A percentile compares a stretch with the other conserved stretches of the same genome.
These are phyloP conservation scores for Sparus aurata DNA, from an alignment of 2,797 vertebrate species.

Conservation along the genomic window DNA sequence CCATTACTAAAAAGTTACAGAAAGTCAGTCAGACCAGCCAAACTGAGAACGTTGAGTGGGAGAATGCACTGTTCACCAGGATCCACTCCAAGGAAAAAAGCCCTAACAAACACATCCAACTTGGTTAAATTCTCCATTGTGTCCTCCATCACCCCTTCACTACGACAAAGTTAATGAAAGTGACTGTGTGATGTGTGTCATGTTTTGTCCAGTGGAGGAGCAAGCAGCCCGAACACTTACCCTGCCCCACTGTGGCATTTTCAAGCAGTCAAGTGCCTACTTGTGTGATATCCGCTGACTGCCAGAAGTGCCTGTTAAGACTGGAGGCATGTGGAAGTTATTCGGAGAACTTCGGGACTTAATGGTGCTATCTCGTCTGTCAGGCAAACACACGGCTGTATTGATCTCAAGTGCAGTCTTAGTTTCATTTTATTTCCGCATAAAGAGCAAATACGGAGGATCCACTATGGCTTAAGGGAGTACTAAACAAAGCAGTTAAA, in stretches of 20 bases:
- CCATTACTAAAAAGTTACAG: not conserved
- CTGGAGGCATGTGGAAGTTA: not conserved
- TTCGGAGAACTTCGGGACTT: not conserved
- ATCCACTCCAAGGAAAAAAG: not conserved
- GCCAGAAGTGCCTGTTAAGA: constrained; percentile 12
- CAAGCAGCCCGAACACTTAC: constrained; percentile 11
- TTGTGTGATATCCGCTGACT: constrained; percentile 15
- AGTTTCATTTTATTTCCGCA: not conserved
- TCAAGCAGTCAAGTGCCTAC: constrained; percentile 18
- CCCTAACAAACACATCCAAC: not conserved
- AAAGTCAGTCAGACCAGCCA: not conserved
- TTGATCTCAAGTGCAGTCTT: not conserved
- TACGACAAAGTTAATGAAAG: not conserved
- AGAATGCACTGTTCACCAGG: not conserved
- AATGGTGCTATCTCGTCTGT: not conserved
- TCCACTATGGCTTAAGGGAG: not conserved
- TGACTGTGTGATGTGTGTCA: not conserved
- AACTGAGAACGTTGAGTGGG: not conserved
- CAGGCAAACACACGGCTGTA: not conserved
- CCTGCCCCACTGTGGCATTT: constrained; percentile 6
- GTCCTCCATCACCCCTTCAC: not conserved
- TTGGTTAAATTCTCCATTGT: not conserved
- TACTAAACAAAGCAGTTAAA: not conserved
- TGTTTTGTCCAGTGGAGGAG: not conserved
- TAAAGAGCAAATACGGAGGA: not conserved